Conservation (phyloP, 1,140 invertebrate species). For the Nilaparvata lugens region DNA sequence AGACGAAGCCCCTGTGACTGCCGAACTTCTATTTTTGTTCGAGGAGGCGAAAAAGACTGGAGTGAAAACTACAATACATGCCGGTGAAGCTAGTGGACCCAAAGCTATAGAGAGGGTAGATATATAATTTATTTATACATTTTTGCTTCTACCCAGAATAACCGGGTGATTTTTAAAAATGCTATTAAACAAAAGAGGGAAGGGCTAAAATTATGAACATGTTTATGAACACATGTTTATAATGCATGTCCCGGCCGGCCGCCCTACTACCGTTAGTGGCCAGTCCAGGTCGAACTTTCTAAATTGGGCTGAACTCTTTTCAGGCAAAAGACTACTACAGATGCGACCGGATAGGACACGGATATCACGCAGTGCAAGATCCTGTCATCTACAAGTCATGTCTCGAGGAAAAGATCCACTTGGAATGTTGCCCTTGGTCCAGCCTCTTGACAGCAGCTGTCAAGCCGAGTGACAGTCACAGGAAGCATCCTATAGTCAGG, state of each 20-base stretch:
- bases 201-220: no score
- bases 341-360: conserved; percentile 50
- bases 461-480: not conserved
- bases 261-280: no score
- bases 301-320: no score
- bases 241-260: no score
- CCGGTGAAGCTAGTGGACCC: conserved; percentile 44
- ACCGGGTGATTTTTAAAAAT: no score
- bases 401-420: conserved; percentile 37
- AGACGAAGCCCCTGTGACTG: conserved; percentile 23
- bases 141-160: no score
- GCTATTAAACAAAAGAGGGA: no score
- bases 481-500: conserved; percentile 33
- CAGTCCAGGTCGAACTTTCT: no score
- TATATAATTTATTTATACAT: no score
- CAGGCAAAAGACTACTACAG: conserved; percentile 41
- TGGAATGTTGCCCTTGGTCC: conserved; percentile 49
- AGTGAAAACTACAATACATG: conserved; percentile 47
- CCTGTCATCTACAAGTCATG: conserved; percentile 37
- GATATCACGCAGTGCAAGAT: conserved; percentile 46
- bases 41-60: conserved; percentile 36
- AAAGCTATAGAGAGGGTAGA: conserved; percentile 36
- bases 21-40: conserved; percentile 31
- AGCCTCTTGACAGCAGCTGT: conserved; percentile 46
- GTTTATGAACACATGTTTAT: no score